Evolutionary conservation across 1,140 invertebrate species (phyloP), one percentile per base, ranked within the genome.

Genomic region (Microplitis demolitor): DNA sequence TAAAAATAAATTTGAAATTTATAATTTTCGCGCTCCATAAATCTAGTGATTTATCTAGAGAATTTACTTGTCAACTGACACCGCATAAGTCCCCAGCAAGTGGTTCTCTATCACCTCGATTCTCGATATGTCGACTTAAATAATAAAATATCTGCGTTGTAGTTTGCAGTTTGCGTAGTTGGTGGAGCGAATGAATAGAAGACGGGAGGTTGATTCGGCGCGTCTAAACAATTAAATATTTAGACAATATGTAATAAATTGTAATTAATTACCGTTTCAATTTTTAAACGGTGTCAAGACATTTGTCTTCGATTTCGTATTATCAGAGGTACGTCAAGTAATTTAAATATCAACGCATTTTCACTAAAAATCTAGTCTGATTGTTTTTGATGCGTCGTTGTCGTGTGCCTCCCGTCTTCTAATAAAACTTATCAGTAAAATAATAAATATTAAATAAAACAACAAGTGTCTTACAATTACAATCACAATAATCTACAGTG

Each of bases 331-430:
- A 11, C 39, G 11, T 6, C 39, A n/a, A 60, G 39, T 45, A 11
- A 45, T 45, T 45, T 45, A 31, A 63, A 34, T 45, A 51, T 61
- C 16, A 71, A 35, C 67, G 74, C 37, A 71, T 73, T 66, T 77
- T 72, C 24, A 4, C 5, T 24, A 9, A 24, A 50, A 13, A 56
- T 13, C 31, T 35, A 68, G 63, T 73, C 71, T 54, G 35, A 33
- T 60, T 54, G 62, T 72, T 61, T 78, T 62, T 71, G 66, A 11
- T 24, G 16, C 56, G 24, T 58, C 14, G 73, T 79, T 76, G 77
- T 78, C 72, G 75, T 76, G 72, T 78, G 67, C 79, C 78, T 83
- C 81, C 78, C 80, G 78, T 80, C 78, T 83, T 81, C 79, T 77
- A 74, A 58, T 72, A 62, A 24, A 72, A 54, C 14, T 16, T 39